Evolutionary conservation across 2,113 vertebrate genomes (phyloP).

Genomic region (Herpetotheres cachinnans): DNA sequence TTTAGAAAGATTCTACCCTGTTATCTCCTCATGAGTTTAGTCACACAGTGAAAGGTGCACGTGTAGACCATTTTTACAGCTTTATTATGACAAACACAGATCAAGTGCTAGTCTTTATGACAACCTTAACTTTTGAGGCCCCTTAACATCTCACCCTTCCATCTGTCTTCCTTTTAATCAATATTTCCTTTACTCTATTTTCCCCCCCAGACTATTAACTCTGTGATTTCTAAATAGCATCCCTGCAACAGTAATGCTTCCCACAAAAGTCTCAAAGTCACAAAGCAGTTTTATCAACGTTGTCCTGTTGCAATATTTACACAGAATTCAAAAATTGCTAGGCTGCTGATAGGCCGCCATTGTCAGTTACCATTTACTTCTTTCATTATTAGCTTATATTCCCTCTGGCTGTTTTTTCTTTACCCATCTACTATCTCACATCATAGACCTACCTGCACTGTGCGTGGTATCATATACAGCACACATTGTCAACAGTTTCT

Average conservation of each 20-base stretch:
- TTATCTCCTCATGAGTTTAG: neutral
- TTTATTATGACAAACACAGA: neutral
- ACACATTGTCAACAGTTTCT: rapidly evolving
- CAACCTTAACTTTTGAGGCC: neutral
- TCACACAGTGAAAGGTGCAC: neutral
- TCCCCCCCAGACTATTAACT: neutral
- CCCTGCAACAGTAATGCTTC: neutral
- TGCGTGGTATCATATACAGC: neutral
- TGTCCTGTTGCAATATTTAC: neutral
- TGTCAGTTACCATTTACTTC: neutral
- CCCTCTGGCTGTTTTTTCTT: neutral
- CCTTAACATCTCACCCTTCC: neutral
- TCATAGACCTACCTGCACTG: neutral
- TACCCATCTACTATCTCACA: neutral
- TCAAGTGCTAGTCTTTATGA: neutral
- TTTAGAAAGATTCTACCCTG: neutral
- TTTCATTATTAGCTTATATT: neutral
- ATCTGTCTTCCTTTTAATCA: neutral
- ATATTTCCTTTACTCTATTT: neutral
- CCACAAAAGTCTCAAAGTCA: neutral
- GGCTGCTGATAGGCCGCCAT: neutral
- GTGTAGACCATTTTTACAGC: neutral
- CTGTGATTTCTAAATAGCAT: neutral
- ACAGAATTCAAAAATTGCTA: neutral
- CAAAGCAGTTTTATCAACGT: neutral